Base-by-base conservation (phyloP, 1,140 invertebrate genomes). In the Hormaphis cornu region DNA sequence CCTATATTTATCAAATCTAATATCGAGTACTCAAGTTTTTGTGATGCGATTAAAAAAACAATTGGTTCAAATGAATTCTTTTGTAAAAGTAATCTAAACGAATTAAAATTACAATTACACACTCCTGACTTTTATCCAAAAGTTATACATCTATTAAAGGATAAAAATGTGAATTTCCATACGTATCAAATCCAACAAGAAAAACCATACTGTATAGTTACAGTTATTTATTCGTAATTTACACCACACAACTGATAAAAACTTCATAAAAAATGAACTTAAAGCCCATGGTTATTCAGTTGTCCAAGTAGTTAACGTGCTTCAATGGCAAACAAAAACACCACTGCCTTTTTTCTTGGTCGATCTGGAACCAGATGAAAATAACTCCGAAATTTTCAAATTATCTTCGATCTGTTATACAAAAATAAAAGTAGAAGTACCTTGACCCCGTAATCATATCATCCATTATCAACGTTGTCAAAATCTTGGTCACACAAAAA, bases 391-490 rank as follows among this genome's bases (percentile, higher is more conserved):
- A 14, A 56, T 69, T 24, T 69, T 52, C 14, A 56, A 69, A 28
- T 8, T 56, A 14, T 16, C 18, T 26, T 53, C 7, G 8, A 33
- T 53, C 16, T n/a, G 52, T 18, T 28, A 33, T n/a, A 18, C 28
- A 2, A 53, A 53, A 53, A 33, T 53, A 9, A 53, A 53, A 53
- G 6, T 7, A 2, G 16, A 3, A 18, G 26, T 2, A 30, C 2
- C 52, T 33, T 3, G n/a, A 20, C 52, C 1, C 2, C 7, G 3
- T 53, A 26, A 28, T 53, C 4, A 53, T 5, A 3, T 20, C 3
- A 61, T 74, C 14, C 77, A 79, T 71, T 78, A 77, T 56, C 69
- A 48, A 18, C 69, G 24, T 74, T 79, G 75, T 70, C 76, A 79
- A 72, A 40, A 70, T 26, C 78, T 74, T 63, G 78, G 77, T 6